phyloP scores from a whole-genome alignment of 2,888 invertebrate genomes.

The Xylocampa areola region DNA sequence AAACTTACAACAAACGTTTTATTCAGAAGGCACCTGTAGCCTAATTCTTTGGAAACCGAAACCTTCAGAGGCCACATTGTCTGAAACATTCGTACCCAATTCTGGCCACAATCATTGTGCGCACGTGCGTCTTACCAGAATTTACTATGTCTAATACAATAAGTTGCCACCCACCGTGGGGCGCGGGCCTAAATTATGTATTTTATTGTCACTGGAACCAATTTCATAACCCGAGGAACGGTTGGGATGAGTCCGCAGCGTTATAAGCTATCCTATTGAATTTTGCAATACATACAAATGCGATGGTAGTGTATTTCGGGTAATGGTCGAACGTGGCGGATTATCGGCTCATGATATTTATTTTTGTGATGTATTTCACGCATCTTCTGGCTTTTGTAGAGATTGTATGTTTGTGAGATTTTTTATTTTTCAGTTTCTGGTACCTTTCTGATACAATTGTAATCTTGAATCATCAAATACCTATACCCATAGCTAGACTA shows the following conservation, averaged over 20 bases:
- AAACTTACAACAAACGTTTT: background rate
- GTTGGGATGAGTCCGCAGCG: slow-evolving; percentile 71
- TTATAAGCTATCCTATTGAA: slow-evolving; percentile 76
- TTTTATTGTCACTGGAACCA: slow-evolving; percentile 83
- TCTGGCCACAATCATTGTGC: slow-evolving; percentile 73
- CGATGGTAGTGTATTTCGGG: slow-evolving; percentile 67
- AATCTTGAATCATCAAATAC: too few relatives aligned
- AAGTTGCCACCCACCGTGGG: slow-evolving; percentile 70
- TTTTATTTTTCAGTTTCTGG: slow-evolving; percentile 4
- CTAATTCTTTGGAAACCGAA: slow-evolving; percentile 42
- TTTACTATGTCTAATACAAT: slow-evolving; percentile 84
- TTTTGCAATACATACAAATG: slow-evolving; percentile 82
- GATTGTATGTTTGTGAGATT: slow-evolving; percentile 9
- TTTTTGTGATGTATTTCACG: slow-evolving; percentile 43
- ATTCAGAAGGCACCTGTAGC: slow-evolving; percentile 27
- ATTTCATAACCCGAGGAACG: slow-evolving; percentile 82
- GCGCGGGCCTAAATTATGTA: slow-evolving; percentile 80
- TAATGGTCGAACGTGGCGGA: slow-evolving; percentile 62
- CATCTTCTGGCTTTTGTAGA: slow-evolving; percentile 21
- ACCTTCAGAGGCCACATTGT: slow-evolving; percentile 49
- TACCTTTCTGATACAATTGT: background rate
- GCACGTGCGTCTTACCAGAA: slow-evolving; percentile 80
- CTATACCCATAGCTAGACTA: too few relatives aligned
- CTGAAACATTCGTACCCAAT: slow-evolving; percentile 69
- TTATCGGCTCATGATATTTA: slow-evolving; percentile 54